Conservation (phyloP, 2,113 vertebrate species). For the Larimichthys polyactis region DNA sequence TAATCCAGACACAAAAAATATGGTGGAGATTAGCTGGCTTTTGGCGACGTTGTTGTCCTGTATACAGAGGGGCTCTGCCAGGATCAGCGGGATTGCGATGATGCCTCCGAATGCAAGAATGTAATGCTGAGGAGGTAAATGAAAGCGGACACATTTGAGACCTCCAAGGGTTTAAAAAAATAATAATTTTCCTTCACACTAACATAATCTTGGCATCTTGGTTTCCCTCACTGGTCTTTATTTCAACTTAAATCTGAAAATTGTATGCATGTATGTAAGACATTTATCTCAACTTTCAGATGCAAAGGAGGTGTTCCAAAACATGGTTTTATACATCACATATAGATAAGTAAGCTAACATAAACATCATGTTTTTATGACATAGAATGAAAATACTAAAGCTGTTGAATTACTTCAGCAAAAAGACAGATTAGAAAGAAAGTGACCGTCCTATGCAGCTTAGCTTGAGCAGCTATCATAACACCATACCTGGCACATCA, state of each 20-base stretch:
- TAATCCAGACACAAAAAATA: slow-evolving; percentile 87
- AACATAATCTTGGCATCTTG: neutral
- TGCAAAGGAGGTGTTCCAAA: neutral
- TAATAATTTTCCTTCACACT: neutral
- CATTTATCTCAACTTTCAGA: neutral
- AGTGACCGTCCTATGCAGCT: too few species aligned
- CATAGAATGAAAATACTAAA: too few species aligned
- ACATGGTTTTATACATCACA: too few species aligned
- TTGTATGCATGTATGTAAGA: neutral
- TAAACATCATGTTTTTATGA: too few species aligned
- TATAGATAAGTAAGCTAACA: too few species aligned
- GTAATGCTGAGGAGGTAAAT: slow-evolving; percentile 79
- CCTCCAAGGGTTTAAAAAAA: neutral
- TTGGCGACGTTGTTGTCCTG: slow-evolving; percentile 84
- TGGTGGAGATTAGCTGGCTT: slow-evolving; percentile 87
- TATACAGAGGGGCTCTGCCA: slow-evolving; percentile 85
- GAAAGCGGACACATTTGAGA: neutral
- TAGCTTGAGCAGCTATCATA: neutral
- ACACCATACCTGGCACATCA: neutral
- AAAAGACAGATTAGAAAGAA: neutral
- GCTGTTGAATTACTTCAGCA: too few species aligned
- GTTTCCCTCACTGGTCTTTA: neutral
- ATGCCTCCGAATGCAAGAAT: slow-evolving; percentile 87
- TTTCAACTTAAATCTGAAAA: neutral
- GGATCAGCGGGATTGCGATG: slow-evolving; percentile 85